phyloP scores from a whole-genome alignment of 2,888 invertebrate species.

The Dusona sp. region DNA sequence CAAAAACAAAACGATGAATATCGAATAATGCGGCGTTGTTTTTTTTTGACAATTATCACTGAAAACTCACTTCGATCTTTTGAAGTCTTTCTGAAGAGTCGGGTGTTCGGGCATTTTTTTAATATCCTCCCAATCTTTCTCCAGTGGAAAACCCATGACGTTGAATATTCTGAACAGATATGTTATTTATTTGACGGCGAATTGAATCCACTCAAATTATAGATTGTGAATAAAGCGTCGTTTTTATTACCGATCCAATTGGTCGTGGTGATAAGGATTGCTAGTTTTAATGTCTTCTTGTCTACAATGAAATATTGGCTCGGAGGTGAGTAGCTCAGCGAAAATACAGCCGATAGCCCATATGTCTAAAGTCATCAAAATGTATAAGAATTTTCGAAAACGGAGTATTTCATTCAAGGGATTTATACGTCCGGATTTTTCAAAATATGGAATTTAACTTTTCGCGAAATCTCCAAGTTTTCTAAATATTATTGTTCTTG shows the following conservation, averaged over 20 bases:
- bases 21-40: background rate
- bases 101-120: conserved; percentile 99
- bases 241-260: conserved; percentile 90
- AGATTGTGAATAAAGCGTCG: background rate
- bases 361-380: conserved; percentile 88
- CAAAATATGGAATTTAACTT: too few species aligned
- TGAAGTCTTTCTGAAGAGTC: conserved; percentile 97
- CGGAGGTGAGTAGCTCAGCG: conserved; percentile 98
- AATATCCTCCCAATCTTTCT: conserved; percentile 99
- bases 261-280: conserved; percentile 99
- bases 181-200: conserved; percentile 10
- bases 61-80: conserved; percentile 92
- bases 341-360: conserved; percentile 99
- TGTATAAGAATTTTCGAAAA: background rate
- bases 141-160: conserved; percentile 99
- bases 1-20: background rate
- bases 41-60: background rate
- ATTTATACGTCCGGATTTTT: background rate
- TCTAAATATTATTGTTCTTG: background rate
- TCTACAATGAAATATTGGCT: conserved; percentile 99
- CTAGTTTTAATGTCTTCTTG: conserved; percentile 99
- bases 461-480: too few species aligned
- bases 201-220: background rate
- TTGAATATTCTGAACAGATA: conserved; percentile 92
- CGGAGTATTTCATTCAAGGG: background rate